Percentiles rank a stretch among this genome's conserved stretches.
Evolutionary conservation across 2,888 invertebrate species (phyloP).

Genomic region (Polietes domitor): DNA sequence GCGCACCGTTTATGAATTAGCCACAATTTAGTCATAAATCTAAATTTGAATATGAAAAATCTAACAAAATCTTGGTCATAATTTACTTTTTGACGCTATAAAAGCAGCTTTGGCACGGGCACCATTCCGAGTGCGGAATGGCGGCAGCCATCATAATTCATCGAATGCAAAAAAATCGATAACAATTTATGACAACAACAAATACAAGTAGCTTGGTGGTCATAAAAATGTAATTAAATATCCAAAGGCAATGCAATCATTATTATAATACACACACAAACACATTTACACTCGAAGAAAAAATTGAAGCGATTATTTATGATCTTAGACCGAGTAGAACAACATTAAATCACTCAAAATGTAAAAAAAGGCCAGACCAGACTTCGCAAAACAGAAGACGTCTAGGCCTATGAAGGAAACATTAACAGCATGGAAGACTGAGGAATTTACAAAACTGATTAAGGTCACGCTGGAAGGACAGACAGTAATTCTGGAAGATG

Average conservation of each 20-base stretch:
- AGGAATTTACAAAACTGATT: too few species aligned
- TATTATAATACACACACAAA: constrained; percentile 23
- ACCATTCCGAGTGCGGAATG: neutral
- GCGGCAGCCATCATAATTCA: constrained; percentile 1
- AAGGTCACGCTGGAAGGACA: too few species aligned
- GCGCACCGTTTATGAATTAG: constrained; percentile 15
- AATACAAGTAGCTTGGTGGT: constrained; percentile 64
- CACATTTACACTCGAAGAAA: neutral
- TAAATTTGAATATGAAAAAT: neutral
- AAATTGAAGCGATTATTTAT: neutral
- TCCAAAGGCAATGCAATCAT: constrained; percentile 56
- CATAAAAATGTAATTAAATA: constrained; percentile 57
- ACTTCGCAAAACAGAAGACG: too few species aligned
- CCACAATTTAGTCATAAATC: constrained; percentile 36
- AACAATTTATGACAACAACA: constrained; percentile 62
- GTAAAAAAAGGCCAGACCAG: too few species aligned
- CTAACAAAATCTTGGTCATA: constrained; percentile 12
- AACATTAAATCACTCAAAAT: too few species aligned
- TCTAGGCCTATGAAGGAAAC: too few species aligned
- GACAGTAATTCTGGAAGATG: too few species aligned
- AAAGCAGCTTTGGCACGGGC: too few species aligned
- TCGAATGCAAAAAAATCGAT: constrained; percentile 55
- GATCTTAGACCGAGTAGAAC: too few species aligned
- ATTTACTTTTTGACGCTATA: neutral
- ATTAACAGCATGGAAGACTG: too few species aligned